Conservation (phyloP, 2,888 invertebrate species). For the Melieria picta region DNA sequence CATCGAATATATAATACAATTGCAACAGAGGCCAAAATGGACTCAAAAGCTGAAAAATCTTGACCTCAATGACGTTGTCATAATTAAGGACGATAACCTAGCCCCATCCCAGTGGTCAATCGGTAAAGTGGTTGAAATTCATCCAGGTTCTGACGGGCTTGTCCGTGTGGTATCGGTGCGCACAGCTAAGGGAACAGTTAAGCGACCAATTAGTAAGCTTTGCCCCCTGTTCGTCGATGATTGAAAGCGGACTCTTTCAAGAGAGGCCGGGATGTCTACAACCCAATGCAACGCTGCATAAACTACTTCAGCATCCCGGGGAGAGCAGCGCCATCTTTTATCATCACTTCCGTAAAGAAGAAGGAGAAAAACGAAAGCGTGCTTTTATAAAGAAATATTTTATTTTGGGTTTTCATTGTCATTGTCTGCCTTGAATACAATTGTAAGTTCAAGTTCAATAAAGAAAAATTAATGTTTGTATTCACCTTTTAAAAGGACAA, state of each 20-base stretch:
- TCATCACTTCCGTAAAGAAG: too few relatives aligned
- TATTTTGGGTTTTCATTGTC: too few relatives aligned
- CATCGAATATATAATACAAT: too few relatives aligned
- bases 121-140: not conserved
- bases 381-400: too few relatives aligned
- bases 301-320: too few relatives aligned
- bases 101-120: not conserved
- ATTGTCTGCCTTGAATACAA: too few relatives aligned
- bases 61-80: conserved; percentile 31
- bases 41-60: conserved; percentile 22
- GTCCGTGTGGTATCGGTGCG: conserved; percentile 20
- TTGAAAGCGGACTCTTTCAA: not conserved
- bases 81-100: conserved; percentile 13
- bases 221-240: too few relatives aligned
- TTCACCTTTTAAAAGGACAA: too few relatives aligned
- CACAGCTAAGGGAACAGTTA: conserved; percentile 9
- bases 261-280: not conserved
- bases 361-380: too few relatives aligned
- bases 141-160: not conserved
- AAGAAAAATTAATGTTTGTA: too few relatives aligned
- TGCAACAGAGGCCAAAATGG: conserved; percentile 39
- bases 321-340: too few relatives aligned
- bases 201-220: not conserved
- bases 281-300: not conserved
- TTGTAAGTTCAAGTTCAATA: too few relatives aligned